Evolutionary conservation across 2,797 vertebrate genomes (phyloP).

Genomic region (Bovichtus variegatus): DNA sequence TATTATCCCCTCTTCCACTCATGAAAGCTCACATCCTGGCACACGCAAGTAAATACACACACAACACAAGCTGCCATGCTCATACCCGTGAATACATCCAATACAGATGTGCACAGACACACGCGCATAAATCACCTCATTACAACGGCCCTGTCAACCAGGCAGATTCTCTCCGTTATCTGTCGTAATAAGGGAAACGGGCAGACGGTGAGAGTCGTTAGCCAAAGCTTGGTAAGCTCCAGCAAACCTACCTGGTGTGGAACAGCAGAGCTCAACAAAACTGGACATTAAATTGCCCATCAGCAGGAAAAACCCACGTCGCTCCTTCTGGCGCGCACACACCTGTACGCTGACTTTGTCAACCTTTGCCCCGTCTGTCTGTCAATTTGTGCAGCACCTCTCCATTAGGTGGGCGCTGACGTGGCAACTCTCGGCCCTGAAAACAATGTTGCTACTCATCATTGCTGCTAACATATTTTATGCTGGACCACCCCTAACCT

Average conservation of each 20-base stretch:
- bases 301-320: conserved; percentile 39
- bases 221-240: conserved; percentile 18
- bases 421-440: conserved; percentile 29
- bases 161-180: conserved; percentile 42
- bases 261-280: conserved; percentile 59
- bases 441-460: conserved; percentile 46
- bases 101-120: conserved; percentile 45
- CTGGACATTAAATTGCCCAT: conserved; percentile 60
- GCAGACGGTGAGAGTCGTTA: conserved; percentile 33
- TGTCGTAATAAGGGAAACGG: conserved; percentile 13
- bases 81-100: not conserved
- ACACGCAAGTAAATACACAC: not conserved
- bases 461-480: conserved; percentile 47
- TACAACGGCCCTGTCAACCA: conserved; percentile 43
- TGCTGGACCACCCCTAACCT: conserved; percentile 48
- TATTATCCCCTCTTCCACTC: conserved; percentile 1
- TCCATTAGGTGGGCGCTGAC: conserved; percentile 67
- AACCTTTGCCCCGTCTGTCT: conserved; percentile 44
- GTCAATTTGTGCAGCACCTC: conserved; percentile 59
- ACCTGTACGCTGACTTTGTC: conserved; percentile 37
- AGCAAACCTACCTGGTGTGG: not conserved
- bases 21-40: not conserved
- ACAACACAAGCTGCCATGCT: conserved; percentile 20
- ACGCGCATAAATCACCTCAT: conserved; percentile 39
- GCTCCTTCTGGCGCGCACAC: conserved; percentile 2